phyloP scores from a whole-genome alignment of 1,140 invertebrate species.

The Heliconius nattereri region DNA sequence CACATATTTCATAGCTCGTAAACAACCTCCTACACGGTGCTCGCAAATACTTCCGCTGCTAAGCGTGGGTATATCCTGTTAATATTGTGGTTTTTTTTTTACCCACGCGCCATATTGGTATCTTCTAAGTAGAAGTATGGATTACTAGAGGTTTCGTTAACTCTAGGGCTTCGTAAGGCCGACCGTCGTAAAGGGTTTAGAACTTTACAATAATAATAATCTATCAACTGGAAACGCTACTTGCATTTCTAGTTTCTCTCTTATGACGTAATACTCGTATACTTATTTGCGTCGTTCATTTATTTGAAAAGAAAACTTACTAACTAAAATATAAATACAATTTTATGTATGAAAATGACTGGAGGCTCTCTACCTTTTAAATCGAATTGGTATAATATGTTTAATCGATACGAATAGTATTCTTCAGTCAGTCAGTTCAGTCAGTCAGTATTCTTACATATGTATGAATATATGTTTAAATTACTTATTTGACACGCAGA shows the following conservation, averaged over 20 bases:
- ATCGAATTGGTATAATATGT: neutral
- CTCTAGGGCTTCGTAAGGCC: constrained; percentile 22
- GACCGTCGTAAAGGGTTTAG: constrained; percentile 23
- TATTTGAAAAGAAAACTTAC: neutral
- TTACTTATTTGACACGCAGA: neutral
- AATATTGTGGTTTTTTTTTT: neutral
- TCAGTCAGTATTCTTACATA: too few relatives aligned
- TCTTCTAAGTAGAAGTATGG: neutral
- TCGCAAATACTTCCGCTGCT: constrained; percentile 5
- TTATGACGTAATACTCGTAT: neutral
- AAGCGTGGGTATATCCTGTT: constrained; percentile 14
- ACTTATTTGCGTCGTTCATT: neutral
- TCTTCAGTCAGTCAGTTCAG: too few relatives aligned
- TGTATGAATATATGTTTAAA: neutral
- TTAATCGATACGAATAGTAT: neutral
- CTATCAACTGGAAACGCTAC: neutral
- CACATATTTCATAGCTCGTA: constrained; percentile 8
- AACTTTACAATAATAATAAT: constrained; percentile 14
- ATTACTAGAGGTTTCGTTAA: constrained; percentile 2
- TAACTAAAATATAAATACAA: neutral
- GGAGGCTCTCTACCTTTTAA: too few relatives aligned
- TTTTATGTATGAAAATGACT: neutral
- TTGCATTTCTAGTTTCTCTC: constrained; percentile 24
- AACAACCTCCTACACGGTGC: constrained; percentile 11
- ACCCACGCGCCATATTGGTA: neutral